phyloP scores from a whole-genome alignment of 2,888 invertebrate species.

The Tenodera sinensis region DNA sequence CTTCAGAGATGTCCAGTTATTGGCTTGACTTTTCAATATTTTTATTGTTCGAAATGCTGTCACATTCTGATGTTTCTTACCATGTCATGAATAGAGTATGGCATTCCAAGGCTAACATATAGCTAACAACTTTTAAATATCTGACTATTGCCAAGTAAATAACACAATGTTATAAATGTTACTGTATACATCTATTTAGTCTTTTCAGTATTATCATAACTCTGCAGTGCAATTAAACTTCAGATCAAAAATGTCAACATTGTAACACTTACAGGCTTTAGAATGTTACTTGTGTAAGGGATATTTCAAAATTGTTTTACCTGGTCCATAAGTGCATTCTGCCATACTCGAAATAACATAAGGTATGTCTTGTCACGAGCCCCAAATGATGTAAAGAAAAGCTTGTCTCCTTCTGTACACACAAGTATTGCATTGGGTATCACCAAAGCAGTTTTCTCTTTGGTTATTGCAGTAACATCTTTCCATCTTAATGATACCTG shows the following conservation, averaged over 20 bases:
- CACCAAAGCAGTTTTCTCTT: slow-evolving; percentile 89
- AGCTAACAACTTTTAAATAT: no score
- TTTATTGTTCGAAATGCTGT: no score
- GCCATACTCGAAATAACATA: slow-evolving; percentile 95
- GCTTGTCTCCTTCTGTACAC: slow-evolving; percentile 75
- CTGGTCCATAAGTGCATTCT: slow-evolving; percentile 90
- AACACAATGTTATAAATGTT: no score
- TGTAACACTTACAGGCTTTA: not conserved
- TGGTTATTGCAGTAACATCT: slow-evolving; percentile 89
- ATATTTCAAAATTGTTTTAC: slow-evolving; percentile 38
- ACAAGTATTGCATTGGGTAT: slow-evolving; percentile 96
- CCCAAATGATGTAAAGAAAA: slow-evolving; percentile 92
- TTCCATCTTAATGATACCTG: slow-evolving; percentile 78
- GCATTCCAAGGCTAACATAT: no score
- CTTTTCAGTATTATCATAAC: no score
- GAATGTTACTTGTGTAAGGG: not conserved
- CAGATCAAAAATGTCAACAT: no score
- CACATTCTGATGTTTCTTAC: no score
- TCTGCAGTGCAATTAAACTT: not conserved
- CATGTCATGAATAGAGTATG: no score
- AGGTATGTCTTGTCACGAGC: slow-evolving; percentile 92
- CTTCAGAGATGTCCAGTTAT: no score
- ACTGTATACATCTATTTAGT: no score
- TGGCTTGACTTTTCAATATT: no score
- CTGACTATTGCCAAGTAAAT: no score